Conservation (phyloP, 2,113 vertebrate genomes). For the Ciconia maguari region DNA sequence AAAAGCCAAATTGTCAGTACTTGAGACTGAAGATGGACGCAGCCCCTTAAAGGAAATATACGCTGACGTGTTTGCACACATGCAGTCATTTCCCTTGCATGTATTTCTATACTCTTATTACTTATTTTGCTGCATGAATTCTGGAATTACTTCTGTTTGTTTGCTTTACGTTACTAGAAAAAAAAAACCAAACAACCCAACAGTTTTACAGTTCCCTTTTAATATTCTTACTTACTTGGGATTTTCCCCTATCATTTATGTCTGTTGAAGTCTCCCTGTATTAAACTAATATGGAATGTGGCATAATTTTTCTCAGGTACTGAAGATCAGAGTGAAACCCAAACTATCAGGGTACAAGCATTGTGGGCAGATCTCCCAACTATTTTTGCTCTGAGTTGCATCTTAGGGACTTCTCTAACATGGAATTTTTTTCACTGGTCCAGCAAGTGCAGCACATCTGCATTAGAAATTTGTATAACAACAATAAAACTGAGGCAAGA, state of each 20-base stretch:
- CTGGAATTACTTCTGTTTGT: background rate
- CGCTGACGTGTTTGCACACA: background rate
- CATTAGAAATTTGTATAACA: background rate
- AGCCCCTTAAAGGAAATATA: background rate
- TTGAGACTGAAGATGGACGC: background rate
- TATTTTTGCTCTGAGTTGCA: background rate
- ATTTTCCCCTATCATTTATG: background rate
- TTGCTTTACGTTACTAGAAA: background rate
- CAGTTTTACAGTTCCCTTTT: background rate
- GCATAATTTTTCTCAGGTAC: background rate
- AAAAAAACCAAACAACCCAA: background rate
- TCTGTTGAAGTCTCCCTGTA: background rate
- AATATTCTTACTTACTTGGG: background rate
- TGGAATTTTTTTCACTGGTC: background rate
- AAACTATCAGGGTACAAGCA: background rate
- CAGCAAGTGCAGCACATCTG: background rate
- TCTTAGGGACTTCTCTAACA: background rate
- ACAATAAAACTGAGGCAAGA: background rate
- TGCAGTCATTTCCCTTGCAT: background rate
- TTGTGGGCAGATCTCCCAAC: background rate
- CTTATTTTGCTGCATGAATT: background rate
- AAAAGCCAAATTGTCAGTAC: background rate
- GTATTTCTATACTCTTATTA: background rate
- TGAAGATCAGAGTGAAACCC: background rate
- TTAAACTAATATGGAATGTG: background rate